Evolutionary conservation across 2,113 vertebrate species (phyloP).

Genomic region (Bufo bufo): DNA sequence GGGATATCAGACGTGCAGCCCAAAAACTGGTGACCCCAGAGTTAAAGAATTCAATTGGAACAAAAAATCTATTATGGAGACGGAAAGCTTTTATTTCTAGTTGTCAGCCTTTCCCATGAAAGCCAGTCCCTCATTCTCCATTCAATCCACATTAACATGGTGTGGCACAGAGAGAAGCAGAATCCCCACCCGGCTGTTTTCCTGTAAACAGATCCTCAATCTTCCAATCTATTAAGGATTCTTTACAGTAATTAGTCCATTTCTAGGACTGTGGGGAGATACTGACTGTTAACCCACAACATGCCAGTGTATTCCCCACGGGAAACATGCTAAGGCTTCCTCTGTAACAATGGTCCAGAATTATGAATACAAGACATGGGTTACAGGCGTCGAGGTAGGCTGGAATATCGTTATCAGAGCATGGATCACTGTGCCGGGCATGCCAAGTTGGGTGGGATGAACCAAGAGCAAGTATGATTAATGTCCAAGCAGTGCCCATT

Average conservation of each 20-base stretch:
- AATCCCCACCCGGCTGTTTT: constrained; percentile 34
- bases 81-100: background rate
- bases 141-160: background rate
- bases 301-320: background rate
- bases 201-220: constrained; percentile 36
- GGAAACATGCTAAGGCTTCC: background rate
- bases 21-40: background rate
- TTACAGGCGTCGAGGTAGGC: background rate
- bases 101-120: background rate
- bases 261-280: constrained; percentile 3
- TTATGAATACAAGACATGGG: background rate
- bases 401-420: constrained; percentile 49
- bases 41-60: background rate
- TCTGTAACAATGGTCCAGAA: background rate
- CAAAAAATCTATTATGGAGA: background rate
- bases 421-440: background rate
- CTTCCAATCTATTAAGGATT: constrained; percentile 28
- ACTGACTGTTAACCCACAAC: constrained; percentile 1
- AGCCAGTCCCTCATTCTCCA: background rate
- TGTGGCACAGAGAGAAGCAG: background rate
- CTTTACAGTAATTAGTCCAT: constrained; percentile 26
- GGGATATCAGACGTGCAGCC: no score
- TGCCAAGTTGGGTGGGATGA: constrained; percentile 48
- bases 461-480: constrained; percentile 67
- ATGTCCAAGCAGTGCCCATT: constrained; percentile 67